Evolutionary conservation across 1,140 invertebrate species (phyloP), one percentile per base, ranked within the genome.

Genomic region (Metaphire vulgaris): DNA sequence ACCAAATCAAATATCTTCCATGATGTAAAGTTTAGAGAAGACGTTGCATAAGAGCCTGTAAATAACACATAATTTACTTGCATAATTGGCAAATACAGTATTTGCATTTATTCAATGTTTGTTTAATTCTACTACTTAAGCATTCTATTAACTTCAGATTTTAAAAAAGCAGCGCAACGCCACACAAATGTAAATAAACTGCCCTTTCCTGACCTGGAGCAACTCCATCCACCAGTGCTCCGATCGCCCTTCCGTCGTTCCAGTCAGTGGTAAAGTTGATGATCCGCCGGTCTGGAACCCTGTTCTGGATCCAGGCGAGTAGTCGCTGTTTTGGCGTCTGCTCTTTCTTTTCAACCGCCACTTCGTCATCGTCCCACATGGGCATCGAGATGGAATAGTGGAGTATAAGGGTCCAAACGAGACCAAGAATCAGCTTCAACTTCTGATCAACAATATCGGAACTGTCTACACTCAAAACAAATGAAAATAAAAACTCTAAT

Each of bases 371-470:
- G 65, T 93, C 92, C 93, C 93, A 95, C 90, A 94, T 92, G 2
- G 93, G 94, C 90, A 95, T 92, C 66, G 94, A 95, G 80, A 97
- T 96, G 72, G 94, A 95, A 85, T 97, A 97, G 84, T 97, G 95
- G 33, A 96, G 88, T 88, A 97, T 97, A 21, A 97, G 88, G 0
- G 93, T 96, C 95, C 95, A 97, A 90, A 97, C 94, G 83, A 97
- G 85, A 79, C 95, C 95, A 76, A 97, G 89, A 81, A 97, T 97
- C 81, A 97, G 85, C 86, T 97, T 97, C 82, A 96, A 85, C 85
- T 95, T 95, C 80, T 92, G 92, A 85, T 97, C 95, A 14, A 96
- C 93, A 82, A 97, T 96, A 85, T 97, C 92, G 66, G 91, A 79
- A 79, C 82, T 84, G 80, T 85, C 95, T 81, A 96, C 96, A 85